These are phyloP conservation scores for Cyphomyrus plagiostoma DNA, from an alignment of 2,113 vertebrate genomes.

Conservation along the genomic window DNA sequence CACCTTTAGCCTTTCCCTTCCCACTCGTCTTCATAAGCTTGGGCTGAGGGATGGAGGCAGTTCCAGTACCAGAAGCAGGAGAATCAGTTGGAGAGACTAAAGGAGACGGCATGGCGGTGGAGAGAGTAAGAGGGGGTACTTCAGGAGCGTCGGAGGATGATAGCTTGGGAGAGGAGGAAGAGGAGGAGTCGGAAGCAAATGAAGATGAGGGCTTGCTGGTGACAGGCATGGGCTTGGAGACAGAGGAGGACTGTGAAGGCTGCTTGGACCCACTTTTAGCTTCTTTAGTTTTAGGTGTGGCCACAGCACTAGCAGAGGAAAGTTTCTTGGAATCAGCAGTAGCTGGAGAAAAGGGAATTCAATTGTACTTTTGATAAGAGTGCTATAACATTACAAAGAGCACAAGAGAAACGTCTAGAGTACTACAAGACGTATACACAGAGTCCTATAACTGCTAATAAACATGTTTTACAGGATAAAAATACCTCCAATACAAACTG, in stretches of 20 bases:
- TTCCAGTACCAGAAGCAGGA: slow-evolving; percentile 33
- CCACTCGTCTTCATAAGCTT: slow-evolving; percentile 19
- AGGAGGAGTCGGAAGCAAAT: slow-evolving; percentile 25
- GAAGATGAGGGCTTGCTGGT: slow-evolving; percentile 18
- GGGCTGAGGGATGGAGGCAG: slow-evolving; percentile 41
- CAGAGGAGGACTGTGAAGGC: slow-evolving; percentile 13
- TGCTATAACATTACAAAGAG: background rate
- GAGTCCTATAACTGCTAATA: background rate
- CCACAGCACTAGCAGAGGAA: slow-evolving; percentile 30
- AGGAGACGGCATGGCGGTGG: slow-evolving; percentile 18
- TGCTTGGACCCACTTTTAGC: slow-evolving; percentile 17
- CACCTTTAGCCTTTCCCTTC: slow-evolving; percentile 19
- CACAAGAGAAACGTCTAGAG: background rate
- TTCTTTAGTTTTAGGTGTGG: slow-evolving; percentile 38
- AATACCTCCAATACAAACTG: background rate
- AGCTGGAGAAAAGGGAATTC: slow-evolving; percentile 26
- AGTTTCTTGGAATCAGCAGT: slow-evolving; percentile 47
- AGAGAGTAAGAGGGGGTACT: slow-evolving; percentile 33
- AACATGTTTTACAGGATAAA: background rate
- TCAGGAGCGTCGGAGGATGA: slow-evolving; percentile 30
- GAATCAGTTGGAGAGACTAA: slow-evolving; percentile 17
- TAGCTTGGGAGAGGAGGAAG: slow-evolving; percentile 26
- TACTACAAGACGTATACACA: background rate
- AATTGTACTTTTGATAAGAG: slow-evolving; percentile 2
- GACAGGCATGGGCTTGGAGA: slow-evolving; percentile 16